These are phyloP conservation scores for Sialia sialis DNA, from an alignment of 2,113 vertebrate genomes.

Conservation along the genomic window DNA sequence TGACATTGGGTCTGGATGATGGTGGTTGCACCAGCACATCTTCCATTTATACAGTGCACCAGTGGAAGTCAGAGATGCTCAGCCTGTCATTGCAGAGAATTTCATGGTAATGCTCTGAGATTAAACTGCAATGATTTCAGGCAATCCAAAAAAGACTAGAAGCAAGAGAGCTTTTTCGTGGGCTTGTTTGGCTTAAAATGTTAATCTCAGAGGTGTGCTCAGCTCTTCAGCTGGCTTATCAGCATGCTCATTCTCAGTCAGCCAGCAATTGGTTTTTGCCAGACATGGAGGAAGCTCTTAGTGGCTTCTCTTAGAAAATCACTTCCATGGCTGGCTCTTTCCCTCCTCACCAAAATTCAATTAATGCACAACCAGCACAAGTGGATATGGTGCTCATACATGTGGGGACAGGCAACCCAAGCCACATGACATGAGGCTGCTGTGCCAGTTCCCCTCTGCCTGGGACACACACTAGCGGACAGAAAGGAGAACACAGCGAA, in stretches of 20 bases:
- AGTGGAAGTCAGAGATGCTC: no score
- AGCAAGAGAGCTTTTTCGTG: background rate
- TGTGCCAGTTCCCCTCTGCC: background rate
- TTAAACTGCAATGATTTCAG: no score
- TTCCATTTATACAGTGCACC: no score
- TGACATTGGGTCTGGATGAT: no score
- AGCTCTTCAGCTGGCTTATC: background rate
- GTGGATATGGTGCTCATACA: background rate
- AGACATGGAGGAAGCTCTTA: background rate
- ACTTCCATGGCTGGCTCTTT: background rate
- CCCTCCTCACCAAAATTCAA: background rate
- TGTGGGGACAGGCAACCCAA: background rate
- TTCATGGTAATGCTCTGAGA: no score
- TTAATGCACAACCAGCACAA: background rate
- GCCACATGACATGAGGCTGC: background rate
- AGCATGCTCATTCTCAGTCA: background rate
- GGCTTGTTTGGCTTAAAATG: background rate
- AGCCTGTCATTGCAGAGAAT: no score
- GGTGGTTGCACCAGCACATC: no score
- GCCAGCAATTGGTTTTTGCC: background rate
- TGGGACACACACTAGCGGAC: background rate
- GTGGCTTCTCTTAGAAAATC: background rate
- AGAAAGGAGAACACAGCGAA: background rate
- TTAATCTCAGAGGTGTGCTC: background rate
- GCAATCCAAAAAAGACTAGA: background rate